Evolutionary conservation across 2,113 vertebrate genomes (phyloP).

Genomic region (Ctenodactylus gundi): DNA sequence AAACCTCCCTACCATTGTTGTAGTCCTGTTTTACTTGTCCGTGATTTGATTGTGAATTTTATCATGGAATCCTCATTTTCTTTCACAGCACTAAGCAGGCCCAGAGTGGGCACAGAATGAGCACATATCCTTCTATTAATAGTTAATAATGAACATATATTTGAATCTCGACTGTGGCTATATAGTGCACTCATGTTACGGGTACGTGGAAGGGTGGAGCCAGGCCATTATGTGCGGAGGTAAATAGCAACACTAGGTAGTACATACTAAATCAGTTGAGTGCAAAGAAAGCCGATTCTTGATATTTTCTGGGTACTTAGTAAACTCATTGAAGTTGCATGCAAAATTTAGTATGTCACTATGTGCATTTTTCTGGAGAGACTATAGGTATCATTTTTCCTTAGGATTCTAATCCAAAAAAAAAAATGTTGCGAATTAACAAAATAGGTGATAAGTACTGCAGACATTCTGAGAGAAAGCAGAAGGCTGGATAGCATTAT

Average conservation of each 20-base stretch:
- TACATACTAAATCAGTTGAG: background rate
- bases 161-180: background rate
- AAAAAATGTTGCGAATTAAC: background rate
- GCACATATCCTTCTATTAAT: background rate
- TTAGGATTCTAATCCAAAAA: background rate
- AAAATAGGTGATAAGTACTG: constrained; percentile 22
- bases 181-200: background rate
- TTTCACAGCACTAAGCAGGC: background rate
- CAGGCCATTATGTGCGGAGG: background rate
- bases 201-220: background rate
- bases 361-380: background rate
- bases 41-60: constrained; percentile 3
- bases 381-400: background rate
- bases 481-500: background rate
- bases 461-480: background rate
- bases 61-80: constrained; percentile 7
- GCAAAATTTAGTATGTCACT: background rate
- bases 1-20: background rate
- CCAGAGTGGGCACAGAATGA: background rate
- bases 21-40: constrained; percentile 18
- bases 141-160: background rate
- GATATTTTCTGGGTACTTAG: background rate
- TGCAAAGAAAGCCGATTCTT: background rate
- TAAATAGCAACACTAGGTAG: background rate
- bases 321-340: constrained; percentile 12